Evolutionary conservation across 2,113 vertebrate genomes (phyloP).

Genomic region (Erythrocercus mccallii): DNA sequence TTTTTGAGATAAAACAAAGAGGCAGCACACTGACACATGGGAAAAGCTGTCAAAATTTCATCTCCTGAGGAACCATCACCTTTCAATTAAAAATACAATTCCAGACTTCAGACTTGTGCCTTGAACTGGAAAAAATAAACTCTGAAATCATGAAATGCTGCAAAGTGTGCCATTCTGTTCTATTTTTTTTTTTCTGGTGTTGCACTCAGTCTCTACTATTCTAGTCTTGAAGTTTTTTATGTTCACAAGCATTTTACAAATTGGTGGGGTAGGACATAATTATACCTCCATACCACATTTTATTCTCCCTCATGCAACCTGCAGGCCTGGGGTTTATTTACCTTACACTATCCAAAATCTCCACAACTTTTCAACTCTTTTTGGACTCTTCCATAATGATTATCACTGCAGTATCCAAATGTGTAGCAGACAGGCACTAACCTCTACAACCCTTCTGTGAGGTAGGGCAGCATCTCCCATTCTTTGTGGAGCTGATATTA

Average conservation of each 20-base stretch:
- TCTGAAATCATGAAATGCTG: background rate
- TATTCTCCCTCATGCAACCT: background rate
- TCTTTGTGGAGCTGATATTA: background rate
- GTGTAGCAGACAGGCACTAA: background rate
- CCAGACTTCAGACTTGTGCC: accelerated
- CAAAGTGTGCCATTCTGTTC: background rate
- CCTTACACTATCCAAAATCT: background rate
- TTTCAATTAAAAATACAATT: background rate
- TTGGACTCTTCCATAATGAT: background rate
- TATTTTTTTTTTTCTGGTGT: background rate
- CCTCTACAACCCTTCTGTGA: background rate
- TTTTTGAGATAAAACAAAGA: background rate
- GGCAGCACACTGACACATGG: accelerated
- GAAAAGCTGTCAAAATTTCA: background rate
- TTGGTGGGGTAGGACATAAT: background rate
- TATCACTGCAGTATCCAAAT: background rate
- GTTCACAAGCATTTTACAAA: background rate
- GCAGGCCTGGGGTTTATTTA: background rate
- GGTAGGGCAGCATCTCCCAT: background rate
- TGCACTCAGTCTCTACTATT: background rate
- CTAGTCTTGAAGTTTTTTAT: background rate
- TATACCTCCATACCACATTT: background rate
- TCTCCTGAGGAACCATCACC: background rate
- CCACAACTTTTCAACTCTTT: background rate
- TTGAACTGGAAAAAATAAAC: background rate